Percentiles rank a stretch among this genome's conserved stretches.
Evolutionary conservation across 2,888 invertebrate genomes (phyloP).

Genomic region (Cantharis rustica): DNA sequence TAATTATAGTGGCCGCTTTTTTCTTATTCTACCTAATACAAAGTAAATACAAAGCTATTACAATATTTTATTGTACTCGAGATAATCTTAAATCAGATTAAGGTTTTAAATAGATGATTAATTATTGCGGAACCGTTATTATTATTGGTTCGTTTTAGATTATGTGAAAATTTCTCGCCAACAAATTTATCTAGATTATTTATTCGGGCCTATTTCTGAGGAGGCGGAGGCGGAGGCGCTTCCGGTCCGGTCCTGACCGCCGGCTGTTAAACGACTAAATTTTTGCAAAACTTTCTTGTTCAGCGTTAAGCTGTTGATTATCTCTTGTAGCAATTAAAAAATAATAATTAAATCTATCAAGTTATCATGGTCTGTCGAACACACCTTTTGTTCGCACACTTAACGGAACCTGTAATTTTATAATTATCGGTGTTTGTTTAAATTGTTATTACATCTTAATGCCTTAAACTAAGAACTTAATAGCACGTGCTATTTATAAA

Average conservation of each 20-base stretch:
- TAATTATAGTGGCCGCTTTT: conserved; percentile 7
- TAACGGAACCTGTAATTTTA: conserved; percentile 7
- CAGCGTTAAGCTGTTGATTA: neutral
- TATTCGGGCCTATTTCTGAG: neutral
- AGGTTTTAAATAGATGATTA: neutral
- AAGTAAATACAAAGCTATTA: neutral
- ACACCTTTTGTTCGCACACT: conserved; percentile 8
- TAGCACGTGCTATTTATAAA: conserved; percentile 9
- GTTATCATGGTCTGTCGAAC: conserved; percentile 5
- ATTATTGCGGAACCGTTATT: neutral
- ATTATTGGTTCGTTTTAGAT: neutral
- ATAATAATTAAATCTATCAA: neutral
- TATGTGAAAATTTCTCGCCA: neutral
- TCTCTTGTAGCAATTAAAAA: neutral
- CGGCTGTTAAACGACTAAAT: neutral
- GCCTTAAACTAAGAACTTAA: neutral
- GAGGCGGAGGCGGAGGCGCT: neutral
- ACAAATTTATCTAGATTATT: neutral
- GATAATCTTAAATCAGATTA: neutral
- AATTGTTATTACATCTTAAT: conserved; percentile 12
- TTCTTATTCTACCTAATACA: neutral
- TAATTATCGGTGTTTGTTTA: conserved; percentile 10
- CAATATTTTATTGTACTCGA: neutral
- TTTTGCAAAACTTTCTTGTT: neutral
- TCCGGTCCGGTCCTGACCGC: neutral